These are phyloP conservation scores for Drosophila yooni DNA, from an alignment of 2,888 invertebrate genomes.

Conservation along the genomic window DNA sequence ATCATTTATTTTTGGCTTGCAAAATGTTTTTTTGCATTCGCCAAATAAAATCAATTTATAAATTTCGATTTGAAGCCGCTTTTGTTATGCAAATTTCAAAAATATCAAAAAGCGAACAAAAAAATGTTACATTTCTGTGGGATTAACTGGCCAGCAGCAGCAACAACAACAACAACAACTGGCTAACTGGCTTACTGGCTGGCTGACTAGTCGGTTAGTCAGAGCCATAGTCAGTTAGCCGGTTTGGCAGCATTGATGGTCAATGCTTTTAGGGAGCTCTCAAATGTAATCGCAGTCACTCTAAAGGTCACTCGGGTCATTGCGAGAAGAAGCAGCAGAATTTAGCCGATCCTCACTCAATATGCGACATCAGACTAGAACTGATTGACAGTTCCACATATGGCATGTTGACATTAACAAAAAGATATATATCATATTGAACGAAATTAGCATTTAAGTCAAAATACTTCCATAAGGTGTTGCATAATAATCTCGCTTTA, in stretches of 20 bases:
- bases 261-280: conserved; percentile 27
- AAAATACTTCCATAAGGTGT: conserved; percentile 26
- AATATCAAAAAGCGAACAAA: conserved; percentile 5
- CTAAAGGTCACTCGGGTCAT: conserved; percentile 58
- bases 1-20: conserved; percentile 52
- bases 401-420: neutral
- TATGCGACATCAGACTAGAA: conserved; percentile 23
- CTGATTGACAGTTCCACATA: conserved; percentile 21
- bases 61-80: conserved; percentile 55
- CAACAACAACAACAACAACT: conserved; percentile 6
- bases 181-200: neutral
- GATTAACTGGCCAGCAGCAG: conserved; percentile 21
- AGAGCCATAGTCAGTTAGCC: conserved; percentile 45
- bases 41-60: conserved; percentile 67
- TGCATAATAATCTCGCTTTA: conserved; percentile 1
- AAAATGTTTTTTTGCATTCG: conserved; percentile 40
- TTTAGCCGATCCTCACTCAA: conserved; percentile 14
- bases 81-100: conserved; percentile 67
- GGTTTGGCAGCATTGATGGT: conserved; percentile 72
- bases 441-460: conserved; percentile 2
- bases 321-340: neutral
- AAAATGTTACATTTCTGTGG: conserved; percentile 57
- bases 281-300: conserved; percentile 17
- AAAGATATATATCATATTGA: conserved; percentile 2
- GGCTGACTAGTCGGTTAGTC: conserved; percentile 4